These are phyloP conservation scores for Chelonoidis abingdonii DNA, from an alignment of 2,113 vertebrate species.

Conservation along the genomic window DNA sequence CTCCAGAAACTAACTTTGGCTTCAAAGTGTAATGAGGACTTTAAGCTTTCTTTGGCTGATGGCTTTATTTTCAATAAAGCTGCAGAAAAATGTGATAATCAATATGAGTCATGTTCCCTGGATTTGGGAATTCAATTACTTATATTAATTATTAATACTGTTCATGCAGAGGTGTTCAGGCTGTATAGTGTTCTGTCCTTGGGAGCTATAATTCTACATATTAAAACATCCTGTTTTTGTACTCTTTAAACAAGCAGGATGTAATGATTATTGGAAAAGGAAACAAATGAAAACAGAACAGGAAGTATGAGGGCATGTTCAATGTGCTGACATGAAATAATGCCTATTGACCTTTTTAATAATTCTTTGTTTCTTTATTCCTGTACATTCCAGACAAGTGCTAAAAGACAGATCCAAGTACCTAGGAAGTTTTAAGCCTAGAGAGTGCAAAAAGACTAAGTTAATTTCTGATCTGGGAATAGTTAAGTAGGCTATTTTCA, in stretches of 20 bases:
- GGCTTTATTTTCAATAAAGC: constrained; percentile 23
- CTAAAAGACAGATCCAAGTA: background rate
- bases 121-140: constrained; percentile 36
- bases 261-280: background rate
- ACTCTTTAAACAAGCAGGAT: background rate
- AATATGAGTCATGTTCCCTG: constrained; percentile 5
- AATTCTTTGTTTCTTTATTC: background rate
- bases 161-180: background rate
- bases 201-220: background rate
- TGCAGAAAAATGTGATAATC: constrained; percentile 18
- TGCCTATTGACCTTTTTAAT: background rate
- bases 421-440: background rate
- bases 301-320: background rate
- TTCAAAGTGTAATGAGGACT: background rate
- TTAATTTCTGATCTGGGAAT: background rate
- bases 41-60: background rate
- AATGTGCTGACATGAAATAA: background rate
- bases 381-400: background rate
- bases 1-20: background rate
- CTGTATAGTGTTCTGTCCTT: constrained; percentile 11
- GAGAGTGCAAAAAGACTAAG: background rate
- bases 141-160: constrained; percentile 34
- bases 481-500: background rate
- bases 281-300: background rate
- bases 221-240: background rate